Evolutionary conservation across 2,797 vertebrate species (phyloP).

Genomic region (Sphenopsis melanotis): DNA sequence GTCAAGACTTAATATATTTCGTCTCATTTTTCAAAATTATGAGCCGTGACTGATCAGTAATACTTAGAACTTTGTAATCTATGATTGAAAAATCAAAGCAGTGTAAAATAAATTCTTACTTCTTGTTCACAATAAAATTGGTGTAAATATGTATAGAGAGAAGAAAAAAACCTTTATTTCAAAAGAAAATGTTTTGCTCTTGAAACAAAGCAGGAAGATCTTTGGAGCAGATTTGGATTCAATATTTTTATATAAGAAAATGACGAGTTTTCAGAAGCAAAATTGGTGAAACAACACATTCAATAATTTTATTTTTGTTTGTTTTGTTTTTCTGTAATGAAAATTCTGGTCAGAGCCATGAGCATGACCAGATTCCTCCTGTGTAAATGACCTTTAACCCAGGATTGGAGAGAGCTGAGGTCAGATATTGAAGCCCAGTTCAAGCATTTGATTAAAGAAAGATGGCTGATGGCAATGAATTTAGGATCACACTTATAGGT

Average conservation of each 20-base stretch:
- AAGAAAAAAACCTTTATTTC: background rate
- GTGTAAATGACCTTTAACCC: background rate
- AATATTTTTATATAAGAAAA: background rate
- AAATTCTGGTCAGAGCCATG: background rate
- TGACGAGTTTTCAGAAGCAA: background rate
- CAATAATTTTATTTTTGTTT: background rate
- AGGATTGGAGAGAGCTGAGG: background rate
- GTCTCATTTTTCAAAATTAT: background rate
- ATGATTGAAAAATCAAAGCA: background rate
- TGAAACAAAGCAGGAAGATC: background rate
- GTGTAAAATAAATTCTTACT: background rate
- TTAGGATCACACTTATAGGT: accelerated
- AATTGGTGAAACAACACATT: background rate
- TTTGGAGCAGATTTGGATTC: background rate
- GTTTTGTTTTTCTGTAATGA: background rate
- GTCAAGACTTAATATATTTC: background rate
- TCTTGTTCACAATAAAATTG: background rate
- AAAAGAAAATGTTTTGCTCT: background rate
- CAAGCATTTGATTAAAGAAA: background rate
- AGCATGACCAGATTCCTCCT: background rate
- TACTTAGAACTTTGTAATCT: background rate
- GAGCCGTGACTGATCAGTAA: background rate
- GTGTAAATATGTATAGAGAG: background rate
- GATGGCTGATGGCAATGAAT: background rate
- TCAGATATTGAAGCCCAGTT: background rate